Conservation (phyloP, 2,888 invertebrate genomes). For the Pseudococcus jackbeardsleyi region DNA sequence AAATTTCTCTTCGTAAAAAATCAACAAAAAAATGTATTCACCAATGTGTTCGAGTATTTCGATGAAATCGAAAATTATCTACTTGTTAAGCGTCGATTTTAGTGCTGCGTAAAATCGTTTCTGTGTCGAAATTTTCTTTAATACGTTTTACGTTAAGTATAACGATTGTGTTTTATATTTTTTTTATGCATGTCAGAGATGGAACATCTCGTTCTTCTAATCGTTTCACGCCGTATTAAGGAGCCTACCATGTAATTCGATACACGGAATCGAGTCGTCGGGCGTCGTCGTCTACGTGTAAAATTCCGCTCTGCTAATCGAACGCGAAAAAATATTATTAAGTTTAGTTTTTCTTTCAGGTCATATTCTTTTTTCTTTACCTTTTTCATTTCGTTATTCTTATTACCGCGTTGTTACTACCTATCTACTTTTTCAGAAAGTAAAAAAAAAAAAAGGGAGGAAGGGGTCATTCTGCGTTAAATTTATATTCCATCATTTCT, state of each 20-base stretch:
- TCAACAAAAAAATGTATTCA: neutral
- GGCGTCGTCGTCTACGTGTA: neutral
- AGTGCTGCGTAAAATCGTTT: neutral
- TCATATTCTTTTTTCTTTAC: neutral
- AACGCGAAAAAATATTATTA: constrained; percentile 34
- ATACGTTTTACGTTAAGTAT: neutral
- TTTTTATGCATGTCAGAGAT: constrained; percentile 66
- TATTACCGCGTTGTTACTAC: too few relatives aligned
- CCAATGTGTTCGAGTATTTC: neutral
- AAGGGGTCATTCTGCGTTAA: too few relatives aligned
- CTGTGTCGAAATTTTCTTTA: neutral
- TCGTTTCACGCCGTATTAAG: constrained; percentile 67
- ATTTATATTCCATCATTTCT: too few relatives aligned
- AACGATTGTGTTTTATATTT: constrained; percentile 57
- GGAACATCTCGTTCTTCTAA: constrained; percentile 66
- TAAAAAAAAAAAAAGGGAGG: too few relatives aligned
- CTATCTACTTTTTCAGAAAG: too few relatives aligned
- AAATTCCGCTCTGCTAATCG: constrained; percentile 8
- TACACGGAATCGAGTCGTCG: neutral
- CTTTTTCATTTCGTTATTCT: neutral
- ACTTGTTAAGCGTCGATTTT: neutral
- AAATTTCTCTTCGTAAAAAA: neutral
- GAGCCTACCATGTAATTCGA: constrained; percentile 42
- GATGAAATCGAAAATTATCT: neutral
- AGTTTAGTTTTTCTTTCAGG: constrained; percentile 10